Percentiles rank a stretch among this genome's conserved stretches.
Evolutionary conservation across 2,888 invertebrate genomes (phyloP).

Genomic region (Melieria crassipennis): DNA sequence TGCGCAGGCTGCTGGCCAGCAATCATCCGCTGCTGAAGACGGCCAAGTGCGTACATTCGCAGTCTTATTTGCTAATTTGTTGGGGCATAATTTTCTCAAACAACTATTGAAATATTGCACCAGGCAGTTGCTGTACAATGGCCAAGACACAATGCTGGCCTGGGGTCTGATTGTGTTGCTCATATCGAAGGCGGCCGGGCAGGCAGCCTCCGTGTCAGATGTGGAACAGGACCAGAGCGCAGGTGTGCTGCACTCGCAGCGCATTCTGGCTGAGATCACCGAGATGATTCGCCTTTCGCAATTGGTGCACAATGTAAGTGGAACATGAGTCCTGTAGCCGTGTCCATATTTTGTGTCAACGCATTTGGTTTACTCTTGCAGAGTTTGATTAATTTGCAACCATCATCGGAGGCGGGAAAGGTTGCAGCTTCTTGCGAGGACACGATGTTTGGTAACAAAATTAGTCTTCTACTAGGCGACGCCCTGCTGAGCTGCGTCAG

Average conservation of each 20-base stretch:
- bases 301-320: constrained; percentile 82
- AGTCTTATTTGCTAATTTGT: not conserved
- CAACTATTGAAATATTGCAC: not conserved
- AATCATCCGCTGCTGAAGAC: constrained; percentile 94
- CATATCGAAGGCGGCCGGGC: constrained; percentile 92
- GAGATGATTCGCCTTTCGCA: constrained; percentile 96
- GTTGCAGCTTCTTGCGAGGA: constrained; percentile 73
- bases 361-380: constrained; percentile 36
- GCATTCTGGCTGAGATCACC: constrained; percentile 91
- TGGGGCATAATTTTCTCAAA: not conserved
- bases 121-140: constrained; percentile 90
- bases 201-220: constrained; percentile 80
- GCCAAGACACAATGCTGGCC: constrained; percentile 92
- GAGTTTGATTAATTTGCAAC: constrained; percentile 82
- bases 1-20: constrained; percentile 91
- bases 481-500: constrained; percentile 90
- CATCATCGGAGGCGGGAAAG: constrained; percentile 67
- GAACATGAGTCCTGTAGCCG: not conserved
- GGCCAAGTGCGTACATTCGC: constrained; percentile 80
- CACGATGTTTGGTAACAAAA: constrained; percentile 95
- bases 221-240: constrained; percentile 88
- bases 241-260: constrained; percentile 85
- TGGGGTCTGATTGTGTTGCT: constrained; percentile 92
- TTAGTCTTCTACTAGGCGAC: constrained; percentile 91
- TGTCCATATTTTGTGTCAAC: not conserved